A percentile compares a stretch with the other conserved stretches of the same genome.
These are phyloP conservation scores for Anguilla japonica DNA, from an alignment of 2,113 vertebrate species.

Conservation along the genomic window DNA sequence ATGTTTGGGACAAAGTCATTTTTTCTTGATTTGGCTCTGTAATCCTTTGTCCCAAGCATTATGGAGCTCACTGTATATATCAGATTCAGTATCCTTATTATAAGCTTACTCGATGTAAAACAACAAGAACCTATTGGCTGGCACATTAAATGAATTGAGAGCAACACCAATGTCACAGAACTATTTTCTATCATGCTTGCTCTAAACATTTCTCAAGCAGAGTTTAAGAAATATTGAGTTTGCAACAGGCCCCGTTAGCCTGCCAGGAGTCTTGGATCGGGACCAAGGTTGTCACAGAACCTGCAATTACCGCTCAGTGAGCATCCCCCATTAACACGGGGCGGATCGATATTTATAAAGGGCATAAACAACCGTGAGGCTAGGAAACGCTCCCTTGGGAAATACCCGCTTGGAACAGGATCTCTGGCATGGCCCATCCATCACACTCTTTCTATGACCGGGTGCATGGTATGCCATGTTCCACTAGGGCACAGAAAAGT, in stretches of 20 bases:
- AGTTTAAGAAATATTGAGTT: too few relatives aligned
- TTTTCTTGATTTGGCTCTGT: too few relatives aligned
- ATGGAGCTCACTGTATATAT: too few relatives aligned
- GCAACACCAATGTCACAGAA: too few relatives aligned
- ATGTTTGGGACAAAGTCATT: too few relatives aligned
- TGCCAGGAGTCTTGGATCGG: background rate
- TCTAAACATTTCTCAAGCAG: too few relatives aligned
- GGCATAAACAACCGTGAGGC: slow-evolving; percentile 56
- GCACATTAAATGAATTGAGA: too few relatives aligned
- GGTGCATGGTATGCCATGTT: slow-evolving; percentile 20
- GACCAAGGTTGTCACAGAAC: slow-evolving; percentile 46
- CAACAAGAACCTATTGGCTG: too few relatives aligned
- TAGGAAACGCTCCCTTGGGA: slow-evolving; percentile 40
- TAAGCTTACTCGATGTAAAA: too few relatives aligned
- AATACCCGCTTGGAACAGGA: slow-evolving; percentile 8
- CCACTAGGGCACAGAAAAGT: slow-evolving; percentile 18
- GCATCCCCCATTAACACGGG: slow-evolving; percentile 59
- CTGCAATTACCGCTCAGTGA: slow-evolving; percentile 59
- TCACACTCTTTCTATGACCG: slow-evolving; percentile 33
- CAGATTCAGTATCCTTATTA: too few relatives aligned
- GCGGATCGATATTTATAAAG: slow-evolving; percentile 71
- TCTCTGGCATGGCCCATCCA: slow-evolving; percentile 38
- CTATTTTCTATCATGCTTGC: too few relatives aligned
- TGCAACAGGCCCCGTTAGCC: background rate
- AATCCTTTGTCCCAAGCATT: too few relatives aligned